These are phyloP conservation scores for Tyto alba DNA, from an alignment of 2,113 vertebrate species.

Conservation along the genomic window DNA sequence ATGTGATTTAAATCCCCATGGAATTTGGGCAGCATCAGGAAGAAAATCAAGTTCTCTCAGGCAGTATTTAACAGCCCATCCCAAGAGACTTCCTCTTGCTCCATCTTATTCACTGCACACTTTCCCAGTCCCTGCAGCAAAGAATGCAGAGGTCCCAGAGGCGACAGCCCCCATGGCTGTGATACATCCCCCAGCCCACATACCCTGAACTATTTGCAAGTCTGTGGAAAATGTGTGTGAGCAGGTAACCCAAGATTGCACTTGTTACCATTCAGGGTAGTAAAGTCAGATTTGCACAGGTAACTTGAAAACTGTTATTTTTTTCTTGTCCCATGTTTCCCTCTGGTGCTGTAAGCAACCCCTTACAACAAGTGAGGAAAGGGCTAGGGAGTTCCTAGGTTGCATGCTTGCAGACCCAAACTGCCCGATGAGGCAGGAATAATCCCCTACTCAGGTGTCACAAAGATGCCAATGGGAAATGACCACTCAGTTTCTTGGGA, in stretches of 20 bases:
- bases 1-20: neutral
- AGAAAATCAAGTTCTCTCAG: neutral
- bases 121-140: neutral
- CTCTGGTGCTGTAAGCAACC: neutral
- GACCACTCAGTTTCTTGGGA: neutral
- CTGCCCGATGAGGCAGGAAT: neutral
- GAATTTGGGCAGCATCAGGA: neutral
- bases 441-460: neutral
- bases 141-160: neutral
- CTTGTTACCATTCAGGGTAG: neutral
- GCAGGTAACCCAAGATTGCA: neutral
- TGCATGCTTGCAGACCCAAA: neutral
- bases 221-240: neutral
- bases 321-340: neutral
- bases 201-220: neutral
- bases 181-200: neutral
- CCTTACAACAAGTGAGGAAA: neutral
- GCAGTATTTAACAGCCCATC: conserved; percentile 2
- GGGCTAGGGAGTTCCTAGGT: neutral
- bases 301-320: neutral
- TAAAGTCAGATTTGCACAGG: neutral
- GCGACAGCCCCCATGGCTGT: fast-evolving
- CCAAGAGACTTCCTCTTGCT: neutral
- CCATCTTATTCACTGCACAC: neutral
- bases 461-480: neutral